phyloP scores from a whole-genome alignment of 2,888 invertebrate genomes.

The Leptinotarsa tumamoca region DNA sequence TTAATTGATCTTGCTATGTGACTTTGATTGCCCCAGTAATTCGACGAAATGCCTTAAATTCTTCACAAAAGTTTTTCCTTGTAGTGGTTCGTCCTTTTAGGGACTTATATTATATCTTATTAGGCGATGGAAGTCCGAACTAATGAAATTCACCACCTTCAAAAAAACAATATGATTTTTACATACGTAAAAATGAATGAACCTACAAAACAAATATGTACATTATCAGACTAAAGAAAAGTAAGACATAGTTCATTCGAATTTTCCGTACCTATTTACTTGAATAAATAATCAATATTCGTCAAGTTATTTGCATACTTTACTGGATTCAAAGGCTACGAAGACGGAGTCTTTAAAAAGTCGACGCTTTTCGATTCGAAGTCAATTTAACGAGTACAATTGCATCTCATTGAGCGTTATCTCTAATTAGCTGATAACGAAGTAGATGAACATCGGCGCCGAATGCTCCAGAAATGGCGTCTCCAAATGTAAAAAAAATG shows the following conservation, averaged over 20 bases:
- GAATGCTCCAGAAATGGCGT: conserved; percentile 1
- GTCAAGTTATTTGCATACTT: not conserved
- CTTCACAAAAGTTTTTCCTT: too few relatives aligned
- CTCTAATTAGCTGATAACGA: conserved; percentile 31
- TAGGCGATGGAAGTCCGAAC: too few relatives aligned
- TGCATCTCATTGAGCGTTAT: conserved; percentile 27
- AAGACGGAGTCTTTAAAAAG: conserved; percentile 2
- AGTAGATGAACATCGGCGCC: conserved; percentile 26
- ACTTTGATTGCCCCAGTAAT: too few relatives aligned
- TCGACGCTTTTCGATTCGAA: conserved; percentile 31
- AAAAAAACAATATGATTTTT: too few relatives aligned
- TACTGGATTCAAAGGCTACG: not conserved
- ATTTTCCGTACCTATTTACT: not conserved
- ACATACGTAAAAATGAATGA: too few relatives aligned
- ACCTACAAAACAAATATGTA: too few relatives aligned
- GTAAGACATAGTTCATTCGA: not conserved
- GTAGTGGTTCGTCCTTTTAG: too few relatives aligned
- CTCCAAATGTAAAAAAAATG: conserved; percentile 1
- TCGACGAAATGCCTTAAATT: too few relatives aligned
- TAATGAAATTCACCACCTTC: too few relatives aligned
- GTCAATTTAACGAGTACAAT: conserved; percentile 35
- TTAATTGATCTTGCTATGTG: too few relatives aligned
- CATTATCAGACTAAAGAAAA: too few relatives aligned
- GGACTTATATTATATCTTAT: too few relatives aligned
- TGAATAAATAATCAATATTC: not conserved